Percentiles rank a stretch among this genome's conserved stretches.
Conservation (phyloP, 2,113 vertebrate species). For the Globicephala melas region DNA sequence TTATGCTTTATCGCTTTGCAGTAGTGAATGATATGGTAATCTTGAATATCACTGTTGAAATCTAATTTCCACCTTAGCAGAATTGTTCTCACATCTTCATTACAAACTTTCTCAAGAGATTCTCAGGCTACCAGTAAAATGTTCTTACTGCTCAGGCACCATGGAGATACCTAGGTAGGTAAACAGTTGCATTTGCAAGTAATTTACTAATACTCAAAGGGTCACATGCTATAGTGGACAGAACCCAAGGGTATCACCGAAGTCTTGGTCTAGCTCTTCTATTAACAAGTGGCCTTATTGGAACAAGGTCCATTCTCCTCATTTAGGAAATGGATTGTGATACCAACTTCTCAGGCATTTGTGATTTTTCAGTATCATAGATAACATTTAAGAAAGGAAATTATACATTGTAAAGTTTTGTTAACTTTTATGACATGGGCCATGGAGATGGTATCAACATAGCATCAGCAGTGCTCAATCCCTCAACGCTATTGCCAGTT, state of each 20-base stretch:
- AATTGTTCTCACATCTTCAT: constrained; percentile 18
- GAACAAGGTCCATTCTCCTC: neutral
- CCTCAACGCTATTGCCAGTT: neutral
- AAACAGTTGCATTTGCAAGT: neutral
- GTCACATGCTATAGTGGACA: neutral
- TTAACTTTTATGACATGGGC: neutral
- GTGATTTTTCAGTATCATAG: neutral
- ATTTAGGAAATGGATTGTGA: neutral
- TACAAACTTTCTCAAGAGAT: constrained; percentile 23
- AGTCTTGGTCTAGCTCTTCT: neutral
- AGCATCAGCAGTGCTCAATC: neutral
- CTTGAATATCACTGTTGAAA: neutral
- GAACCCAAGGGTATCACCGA: neutral
- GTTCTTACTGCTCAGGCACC: neutral
- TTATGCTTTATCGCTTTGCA: neutral
- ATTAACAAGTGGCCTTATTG: neutral
- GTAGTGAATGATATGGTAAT: neutral
- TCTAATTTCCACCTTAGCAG: constrained; percentile 40
- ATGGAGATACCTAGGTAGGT: neutral
- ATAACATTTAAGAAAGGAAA: neutral
- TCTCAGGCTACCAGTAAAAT: neutral
- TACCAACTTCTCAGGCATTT: neutral
- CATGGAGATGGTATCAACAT: neutral
- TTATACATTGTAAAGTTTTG: neutral
- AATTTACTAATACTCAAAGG: neutral